These are phyloP conservation scores for Ceratosolen solmsi DNA, from an alignment of 1,140 invertebrate genomes.

Conservation along the genomic window DNA sequence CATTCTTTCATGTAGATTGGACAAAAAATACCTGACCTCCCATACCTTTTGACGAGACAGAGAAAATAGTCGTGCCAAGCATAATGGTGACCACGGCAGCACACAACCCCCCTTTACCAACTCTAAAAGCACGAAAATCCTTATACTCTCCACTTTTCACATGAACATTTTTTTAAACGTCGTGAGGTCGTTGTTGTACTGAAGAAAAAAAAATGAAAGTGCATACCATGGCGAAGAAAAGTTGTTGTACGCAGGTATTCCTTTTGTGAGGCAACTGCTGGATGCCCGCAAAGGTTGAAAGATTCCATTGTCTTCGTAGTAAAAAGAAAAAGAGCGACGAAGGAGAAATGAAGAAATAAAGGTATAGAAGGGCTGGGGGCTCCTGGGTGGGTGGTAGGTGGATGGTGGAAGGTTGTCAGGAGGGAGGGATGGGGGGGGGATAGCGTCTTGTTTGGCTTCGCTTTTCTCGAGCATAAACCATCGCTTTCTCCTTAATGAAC, in stretches of 20 bases:
- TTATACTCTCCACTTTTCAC: background rate
- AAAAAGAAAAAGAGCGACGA: too few species aligned
- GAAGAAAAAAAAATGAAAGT: constrained; percentile 52
- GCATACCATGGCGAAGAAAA: constrained; percentile 40
- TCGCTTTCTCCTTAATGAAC: constrained; percentile 49
- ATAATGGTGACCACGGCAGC: too few species aligned
- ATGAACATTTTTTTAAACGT: constrained; percentile 32
- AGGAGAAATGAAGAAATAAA: background rate
- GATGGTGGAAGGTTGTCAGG: too few species aligned
- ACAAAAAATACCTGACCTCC: too few species aligned
- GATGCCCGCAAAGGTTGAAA: constrained; percentile 10
- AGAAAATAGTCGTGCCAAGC: too few species aligned
- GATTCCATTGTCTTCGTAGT: constrained; percentile 47
- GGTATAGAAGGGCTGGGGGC: background rate
- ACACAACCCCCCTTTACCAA: too few species aligned
- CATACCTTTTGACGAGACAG: too few species aligned
- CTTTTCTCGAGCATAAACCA: constrained; percentile 2
- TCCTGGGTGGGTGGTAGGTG: too few species aligned
- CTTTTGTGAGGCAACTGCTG: constrained; percentile 33
- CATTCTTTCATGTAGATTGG: too few species aligned
- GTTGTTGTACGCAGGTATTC: constrained; percentile 49
- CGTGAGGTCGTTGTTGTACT: constrained; percentile 57
- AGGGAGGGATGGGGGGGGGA: background rate
- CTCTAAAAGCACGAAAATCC: constrained; percentile 6
- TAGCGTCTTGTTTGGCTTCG: constrained; percentile 41